Base-by-base conservation (phyloP, 2,797 vertebrate species). In the Menidia menidia region DNA sequence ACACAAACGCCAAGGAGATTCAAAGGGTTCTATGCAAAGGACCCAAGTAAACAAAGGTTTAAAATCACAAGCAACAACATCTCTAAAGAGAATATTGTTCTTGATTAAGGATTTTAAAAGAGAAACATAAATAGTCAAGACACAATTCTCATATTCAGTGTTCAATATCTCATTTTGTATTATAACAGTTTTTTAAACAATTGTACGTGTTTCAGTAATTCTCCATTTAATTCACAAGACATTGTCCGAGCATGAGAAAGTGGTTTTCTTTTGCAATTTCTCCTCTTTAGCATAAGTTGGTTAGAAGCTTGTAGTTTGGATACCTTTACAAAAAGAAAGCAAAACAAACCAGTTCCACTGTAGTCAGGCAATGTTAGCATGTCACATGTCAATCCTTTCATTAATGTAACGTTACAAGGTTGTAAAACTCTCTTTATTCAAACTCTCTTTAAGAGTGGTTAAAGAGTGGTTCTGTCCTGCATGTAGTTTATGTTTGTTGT, bases 331-430 rank as follows among this genome's bases (percentile, higher is more conserved):
- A 18, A 47, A n/a, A 32, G n/a, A 33, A 45, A 18, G 44, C 7
- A 35, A 55, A 75, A 53, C 51, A 32, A 60, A 68, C 64, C 16
- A 31, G 77, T 84, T 45, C 62, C 71, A 70, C 71, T 62, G 53
- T 45, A 60, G 53, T 77, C 58, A 57, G 51, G 59, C 60, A 78
- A 54, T 71, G 60, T 55, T 32, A 73, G 48, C 53, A 63, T 81
- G 78, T 86, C 84, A 84, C 47, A 45, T 70, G 73, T 57, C 56
- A 71, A 74, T 80, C 25, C 16, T 56, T 77, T 78, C 68, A 57
- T 79, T 80, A 75, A 77, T 67, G 66, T 62, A 70, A 70, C 77
- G 77, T 88, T 87, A 93, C 89, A 75, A 83, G 54, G 62, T 70
- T 55, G 65, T 33, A 42, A 80, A 71, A 64, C 52, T 12, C 18